Percentiles rank a stretch among this genome's conserved stretches.
These are phyloP conservation scores for Laodelphax striatellus DNA, from an alignment of 1,140 invertebrate genomes.

Conservation along the genomic window DNA sequence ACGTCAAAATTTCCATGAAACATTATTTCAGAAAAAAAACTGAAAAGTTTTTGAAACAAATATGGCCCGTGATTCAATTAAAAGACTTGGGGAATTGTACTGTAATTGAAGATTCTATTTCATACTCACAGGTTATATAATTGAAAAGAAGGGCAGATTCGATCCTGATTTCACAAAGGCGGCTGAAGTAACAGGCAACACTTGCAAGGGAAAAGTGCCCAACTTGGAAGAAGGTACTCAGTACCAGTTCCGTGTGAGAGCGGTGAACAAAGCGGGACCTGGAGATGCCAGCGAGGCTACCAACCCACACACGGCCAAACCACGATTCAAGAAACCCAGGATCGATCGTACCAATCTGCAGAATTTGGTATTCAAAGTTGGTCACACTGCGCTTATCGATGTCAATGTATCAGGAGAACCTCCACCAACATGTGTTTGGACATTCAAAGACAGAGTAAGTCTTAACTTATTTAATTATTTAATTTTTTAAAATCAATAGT, in stretches of 20 bases:
- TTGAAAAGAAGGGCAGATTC: slow-evolving; percentile 74
- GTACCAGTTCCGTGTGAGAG: slow-evolving; percentile 89
- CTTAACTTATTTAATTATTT: too few relatives aligned
- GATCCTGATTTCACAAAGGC: slow-evolving; percentile 51
- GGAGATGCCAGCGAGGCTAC: slow-evolving; percentile 92
- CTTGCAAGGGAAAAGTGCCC: slow-evolving; percentile 70
- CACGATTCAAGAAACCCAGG: slow-evolving; percentile 77
- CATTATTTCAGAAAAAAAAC: too few relatives aligned
- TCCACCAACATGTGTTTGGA: slow-evolving; percentile 84
- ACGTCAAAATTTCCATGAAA: too few relatives aligned
- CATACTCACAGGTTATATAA: slow-evolving; percentile 66
- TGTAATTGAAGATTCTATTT: too few relatives aligned
- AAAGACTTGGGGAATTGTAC: too few relatives aligned
- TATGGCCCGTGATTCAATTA: too few relatives aligned
- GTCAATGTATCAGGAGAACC: slow-evolving; percentile 91
- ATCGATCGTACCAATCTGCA: slow-evolving; percentile 87
- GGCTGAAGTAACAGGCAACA: slow-evolving; percentile 62
- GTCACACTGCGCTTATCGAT: slow-evolving; percentile 79
- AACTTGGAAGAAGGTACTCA: slow-evolving; percentile 88
- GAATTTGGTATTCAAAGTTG: slow-evolving; percentile 74
- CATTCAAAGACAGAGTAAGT: slow-evolving; percentile 56
- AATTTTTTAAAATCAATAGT: too few relatives aligned
- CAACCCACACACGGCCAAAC: slow-evolving; percentile 89
- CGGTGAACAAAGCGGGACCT: slow-evolving; percentile 90
- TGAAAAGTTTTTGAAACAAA: too few relatives aligned